Evolutionary conservation across 1,140 invertebrate genomes (phyloP), one percentile per base, ranked within the genome.

Genomic region (Drosophila leontia): DNA sequence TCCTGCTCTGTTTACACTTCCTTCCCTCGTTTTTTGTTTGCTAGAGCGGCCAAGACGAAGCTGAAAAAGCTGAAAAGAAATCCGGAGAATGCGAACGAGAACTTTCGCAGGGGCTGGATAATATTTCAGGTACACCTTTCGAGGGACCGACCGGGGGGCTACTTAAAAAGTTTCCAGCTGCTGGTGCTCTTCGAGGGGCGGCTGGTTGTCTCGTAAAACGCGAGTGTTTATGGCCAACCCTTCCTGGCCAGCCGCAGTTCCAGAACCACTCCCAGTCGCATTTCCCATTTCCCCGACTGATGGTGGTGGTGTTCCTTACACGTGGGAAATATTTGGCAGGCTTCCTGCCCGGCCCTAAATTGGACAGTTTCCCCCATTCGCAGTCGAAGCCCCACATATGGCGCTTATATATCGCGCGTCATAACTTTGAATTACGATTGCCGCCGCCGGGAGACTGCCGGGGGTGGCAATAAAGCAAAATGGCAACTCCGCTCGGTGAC

Each of bases 161-260:
- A 82, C 82, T 86, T 86, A 87, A 86, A 86, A 85, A 86, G 76
- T 78, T 77, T 69, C 57, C 75, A 78, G 76, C 63, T 71, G 75
- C 45, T 51, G 51, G 17, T 41, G 44, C 34, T 42, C 35, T 78
- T 78, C 12, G 32, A 23, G 45, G 51, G 63, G 32, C 41, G 41
- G 57, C 64, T 58, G 53, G 34, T 15, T 82, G 83, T 83, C 82
- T 65, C 84, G 61, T 87, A 83, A 87, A 88, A 53, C 62, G 75
- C 69, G 72, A 56, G 62, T 78, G 78, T 87, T 87, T 88, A 87
- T 82, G 83, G 72, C 57, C 65, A 84, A 85, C 75, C 78, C 75
- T 82, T 86, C 64, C 44, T 39, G n/a, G 68, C 51, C 58, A 34
- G 45, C 42, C 42, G 3, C 50, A 42, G 45, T 17, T 53, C 9